A percentile compares a stretch with the other conserved stretches of the same genome.
Conservation (phyloP, 1,140 invertebrate genomes). For the Penaeus japonicus region DNA sequence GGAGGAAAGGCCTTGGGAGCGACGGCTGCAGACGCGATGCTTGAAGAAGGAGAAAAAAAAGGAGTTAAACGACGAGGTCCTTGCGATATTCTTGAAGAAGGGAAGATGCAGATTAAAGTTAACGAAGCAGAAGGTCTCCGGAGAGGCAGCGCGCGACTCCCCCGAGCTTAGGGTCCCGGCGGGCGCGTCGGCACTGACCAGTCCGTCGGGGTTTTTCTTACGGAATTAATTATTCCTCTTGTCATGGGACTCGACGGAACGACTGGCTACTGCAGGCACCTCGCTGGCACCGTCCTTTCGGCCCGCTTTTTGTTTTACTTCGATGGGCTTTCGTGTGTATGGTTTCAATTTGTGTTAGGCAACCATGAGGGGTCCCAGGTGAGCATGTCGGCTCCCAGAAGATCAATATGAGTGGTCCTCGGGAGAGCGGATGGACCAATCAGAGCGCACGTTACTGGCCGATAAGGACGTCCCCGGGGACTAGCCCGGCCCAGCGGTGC, state of each 20-base stretch:
- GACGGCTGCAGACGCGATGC: not conserved
- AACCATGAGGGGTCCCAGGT: conserved; percentile 49
- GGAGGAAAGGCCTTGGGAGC: not conserved
- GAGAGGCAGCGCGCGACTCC: conserved; percentile 16
- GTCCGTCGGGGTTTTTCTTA: not conserved
- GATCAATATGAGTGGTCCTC: conserved; percentile 59
- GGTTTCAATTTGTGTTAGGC: conserved; percentile 51
- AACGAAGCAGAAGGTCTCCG: conserved; percentile 26
- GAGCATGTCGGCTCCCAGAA: conserved; percentile 53
- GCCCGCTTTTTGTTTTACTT: too few relatives aligned
- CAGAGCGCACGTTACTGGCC: conserved; percentile 57
- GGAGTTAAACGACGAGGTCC: not conserved
- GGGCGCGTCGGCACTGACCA: not conserved
- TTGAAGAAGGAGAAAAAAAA: not conserved
- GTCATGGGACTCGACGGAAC: not conserved
- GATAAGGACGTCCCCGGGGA: conserved; percentile 54
- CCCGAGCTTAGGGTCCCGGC: not conserved
- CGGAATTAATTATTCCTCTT: not conserved
- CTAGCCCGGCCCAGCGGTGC: conserved; percentile 40
- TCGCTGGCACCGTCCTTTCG: too few relatives aligned
- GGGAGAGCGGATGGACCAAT: conserved; percentile 53
- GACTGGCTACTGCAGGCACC: too few relatives aligned
- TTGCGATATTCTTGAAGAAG: not conserved
- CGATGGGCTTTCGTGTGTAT: not conserved
- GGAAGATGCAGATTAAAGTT: conserved; percentile 31